Evolutionary conservation across 2,113 vertebrate genomes (phyloP), one percentile per base, ranked within the genome.

Genomic region (Hypocryptadius cinnamomeus): DNA sequence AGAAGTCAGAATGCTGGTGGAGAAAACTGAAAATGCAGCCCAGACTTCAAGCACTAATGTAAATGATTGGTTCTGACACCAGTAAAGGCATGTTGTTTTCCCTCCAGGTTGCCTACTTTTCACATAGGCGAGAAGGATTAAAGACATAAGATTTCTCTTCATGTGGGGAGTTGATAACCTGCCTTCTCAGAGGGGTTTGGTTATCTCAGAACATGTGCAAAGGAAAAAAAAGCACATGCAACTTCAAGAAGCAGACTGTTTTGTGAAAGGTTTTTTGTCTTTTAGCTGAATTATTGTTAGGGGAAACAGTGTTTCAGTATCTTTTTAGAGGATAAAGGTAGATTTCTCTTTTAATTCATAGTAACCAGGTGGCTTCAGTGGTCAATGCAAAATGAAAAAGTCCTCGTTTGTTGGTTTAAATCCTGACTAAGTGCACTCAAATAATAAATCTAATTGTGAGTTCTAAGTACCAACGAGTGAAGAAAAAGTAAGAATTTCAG

Each of bases 21-120:
- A 70, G 37, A 88, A 94, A 85, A 80, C 21, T 35, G 66, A 60
- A 86, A 93, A 72, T 1, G 7, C 42, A 54, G 45, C 53, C 74
- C 19, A 83, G 28, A 40, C 50, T 74, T 83, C 30, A 89, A 90
- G n/a, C 30, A 60, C 14, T 48, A 69, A 68, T 72, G 30, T 42
- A 95, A 95, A 90, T 70, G 7, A 92, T 48, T 69, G 48, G 85
- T 64, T 77, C 50, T 74, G 86, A 88, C 24, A 31, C 39, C 33
- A 79, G n/a, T 18, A 54, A 69, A 81, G 28, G 13, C 42, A 17
- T 25, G 33, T 45, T 48, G 51, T 91, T 95, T 87, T 89, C 48
- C 77, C 85, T 89, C 80, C 54, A 80, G 84, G 47, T 73, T 92
- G 56, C 87, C 69, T 48, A 16, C 19, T 96, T 94, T 93, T 73